Evolutionary conservation across 2,797 vertebrate species (phyloP).

Genomic region (Limnodromus scolopaceus): DNA sequence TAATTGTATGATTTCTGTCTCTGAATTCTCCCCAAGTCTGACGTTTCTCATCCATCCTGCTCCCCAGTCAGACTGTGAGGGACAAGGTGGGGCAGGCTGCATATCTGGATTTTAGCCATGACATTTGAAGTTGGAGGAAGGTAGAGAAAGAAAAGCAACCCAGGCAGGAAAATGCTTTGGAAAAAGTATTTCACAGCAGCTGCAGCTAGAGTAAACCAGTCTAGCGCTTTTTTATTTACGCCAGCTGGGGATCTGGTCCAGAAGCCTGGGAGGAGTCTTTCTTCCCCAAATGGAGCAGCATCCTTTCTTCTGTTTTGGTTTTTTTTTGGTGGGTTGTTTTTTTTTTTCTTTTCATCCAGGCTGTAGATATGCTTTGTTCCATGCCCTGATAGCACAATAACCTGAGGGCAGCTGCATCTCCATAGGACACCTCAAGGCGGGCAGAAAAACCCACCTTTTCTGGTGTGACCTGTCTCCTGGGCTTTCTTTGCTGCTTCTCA

Average conservation of each 20-base stretch:
- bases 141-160: background rate
- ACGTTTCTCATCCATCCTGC: background rate
- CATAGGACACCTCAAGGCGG: accelerated
- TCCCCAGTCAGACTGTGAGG: accelerated
- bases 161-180: background rate
- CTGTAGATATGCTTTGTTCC: accelerated
- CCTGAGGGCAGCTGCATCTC: background rate
- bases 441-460: background rate
- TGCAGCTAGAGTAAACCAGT: background rate
- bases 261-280: background rate
- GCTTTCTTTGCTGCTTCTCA: background rate
- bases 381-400: background rate
- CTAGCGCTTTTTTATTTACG: background rate
- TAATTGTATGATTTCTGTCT: background rate
- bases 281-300: background rate
- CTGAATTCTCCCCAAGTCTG: accelerated
- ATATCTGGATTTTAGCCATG: background rate
- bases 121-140: background rate
- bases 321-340: background rate
- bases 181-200: background rate
- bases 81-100: background rate
- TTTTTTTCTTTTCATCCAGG: background rate
- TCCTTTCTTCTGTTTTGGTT: background rate
- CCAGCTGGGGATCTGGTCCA: background rate
- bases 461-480: background rate